Percentiles rank a stretch among this genome's conserved stretches.
These are phyloP conservation scores for Xyrauchen texanus DNA, from an alignment of 2,113 vertebrate species.

Conservation along the genomic window DNA sequence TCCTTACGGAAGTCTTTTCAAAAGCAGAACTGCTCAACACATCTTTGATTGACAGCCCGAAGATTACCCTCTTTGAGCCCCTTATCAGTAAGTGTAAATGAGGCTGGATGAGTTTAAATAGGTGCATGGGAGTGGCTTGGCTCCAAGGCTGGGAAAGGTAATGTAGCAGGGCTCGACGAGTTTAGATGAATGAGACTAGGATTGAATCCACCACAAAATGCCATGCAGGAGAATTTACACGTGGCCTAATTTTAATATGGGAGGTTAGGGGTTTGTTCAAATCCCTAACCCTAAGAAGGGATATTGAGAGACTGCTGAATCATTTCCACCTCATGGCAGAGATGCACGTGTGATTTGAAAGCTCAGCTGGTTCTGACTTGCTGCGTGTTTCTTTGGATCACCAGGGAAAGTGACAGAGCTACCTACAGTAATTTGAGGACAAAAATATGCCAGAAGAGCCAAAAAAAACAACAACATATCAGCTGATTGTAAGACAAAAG, in stretches of 20 bases:
- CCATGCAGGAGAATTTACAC: not conserved
- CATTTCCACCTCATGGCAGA: slow-evolving; percentile 39
- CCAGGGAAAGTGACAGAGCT: slow-evolving; percentile 18
- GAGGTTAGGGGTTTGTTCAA: no score
- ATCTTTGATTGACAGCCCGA: slow-evolving; percentile 4
- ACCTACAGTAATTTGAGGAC: not conserved
- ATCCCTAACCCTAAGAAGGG: no score
- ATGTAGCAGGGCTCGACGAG: not conserved
- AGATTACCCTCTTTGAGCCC: slow-evolving; percentile 11
- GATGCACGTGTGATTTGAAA: slow-evolving; percentile 22
- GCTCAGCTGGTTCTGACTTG: slow-evolving; percentile 40
- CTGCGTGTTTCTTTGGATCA: slow-evolving; percentile 14
- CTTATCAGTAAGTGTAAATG: slow-evolving; percentile 27
- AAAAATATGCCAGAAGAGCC: slow-evolving; percentile 8
- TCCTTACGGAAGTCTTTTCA: not conserved
- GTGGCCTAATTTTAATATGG: no score
- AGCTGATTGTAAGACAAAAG: slow-evolving; percentile 12
- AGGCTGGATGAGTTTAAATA: slow-evolving; percentile 11
- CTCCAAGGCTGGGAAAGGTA: not conserved
- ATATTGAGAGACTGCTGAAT: slow-evolving; percentile 26
- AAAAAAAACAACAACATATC: not conserved
- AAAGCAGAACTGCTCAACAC: not conserved
- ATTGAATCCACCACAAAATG: not conserved
- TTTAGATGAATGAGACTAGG: not conserved
- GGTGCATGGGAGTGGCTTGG: not conserved